Conservation (phyloP, 2,797 vertebrate genomes). For the Spheniscus humboldti region DNA sequence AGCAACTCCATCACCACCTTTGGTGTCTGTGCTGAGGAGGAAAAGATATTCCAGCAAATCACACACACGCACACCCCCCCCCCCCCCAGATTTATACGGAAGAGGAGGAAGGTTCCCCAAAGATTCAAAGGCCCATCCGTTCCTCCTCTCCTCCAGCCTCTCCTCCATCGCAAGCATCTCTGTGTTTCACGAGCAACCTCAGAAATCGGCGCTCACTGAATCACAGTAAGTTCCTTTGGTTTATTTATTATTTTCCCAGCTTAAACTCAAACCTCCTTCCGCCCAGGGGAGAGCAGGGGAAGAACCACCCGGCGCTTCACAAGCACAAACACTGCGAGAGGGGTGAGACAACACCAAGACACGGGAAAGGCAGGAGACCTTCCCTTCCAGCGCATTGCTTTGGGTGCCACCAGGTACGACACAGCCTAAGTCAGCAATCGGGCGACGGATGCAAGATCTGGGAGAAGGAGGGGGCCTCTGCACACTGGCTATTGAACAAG, state of each 20-base stretch:
- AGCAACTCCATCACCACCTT: constrained; percentile 6
- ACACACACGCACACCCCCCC: too few relatives aligned
- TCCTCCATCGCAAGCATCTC: not conserved
- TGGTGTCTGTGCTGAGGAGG: not conserved
- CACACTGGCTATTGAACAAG: not conserved
- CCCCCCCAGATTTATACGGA: not conserved
- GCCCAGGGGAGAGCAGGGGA: not conserved
- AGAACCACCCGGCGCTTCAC: not conserved
- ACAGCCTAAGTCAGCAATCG: not conserved
- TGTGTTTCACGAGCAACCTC: not conserved
- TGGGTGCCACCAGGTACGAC: not conserved
- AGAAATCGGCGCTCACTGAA: not conserved
- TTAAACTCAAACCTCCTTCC: constrained; percentile 21
- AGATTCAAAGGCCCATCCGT: not conserved
- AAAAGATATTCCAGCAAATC: constrained; percentile 7
- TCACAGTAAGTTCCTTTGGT: constrained; percentile 40
- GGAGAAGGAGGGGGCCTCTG: not conserved
- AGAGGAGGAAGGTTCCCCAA: not conserved
- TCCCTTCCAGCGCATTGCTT: not conserved
- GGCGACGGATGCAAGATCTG: rapidly evolving
- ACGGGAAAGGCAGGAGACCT: rapidly evolving
- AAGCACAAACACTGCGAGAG: rapidly evolving
- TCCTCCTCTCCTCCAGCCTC: not conserved
- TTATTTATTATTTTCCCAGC: constrained; percentile 56
- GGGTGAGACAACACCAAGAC: rapidly evolving